Conservation (phyloP, 2,888 invertebrate genomes). For the Andrena hattorfiana region DNA sequence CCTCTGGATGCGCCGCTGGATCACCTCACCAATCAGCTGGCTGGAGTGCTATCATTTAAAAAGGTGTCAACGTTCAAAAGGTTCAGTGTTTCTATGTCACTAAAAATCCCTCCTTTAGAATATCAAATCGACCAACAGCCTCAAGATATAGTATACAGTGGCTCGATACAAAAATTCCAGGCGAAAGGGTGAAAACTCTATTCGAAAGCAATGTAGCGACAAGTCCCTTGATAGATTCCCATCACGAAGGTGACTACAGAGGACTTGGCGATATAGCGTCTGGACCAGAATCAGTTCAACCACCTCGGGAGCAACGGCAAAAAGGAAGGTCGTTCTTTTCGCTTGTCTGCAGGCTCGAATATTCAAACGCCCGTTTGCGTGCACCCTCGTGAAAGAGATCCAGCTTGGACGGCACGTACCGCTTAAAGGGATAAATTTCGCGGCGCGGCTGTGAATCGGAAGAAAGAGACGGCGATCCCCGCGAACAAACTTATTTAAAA, state of each 20-base stretch:
- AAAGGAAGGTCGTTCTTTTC: conserved; percentile 3
- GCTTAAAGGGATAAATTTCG: conserved; percentile 61
- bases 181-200: neutral
- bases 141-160: too few species aligned
- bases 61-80: too few species aligned
- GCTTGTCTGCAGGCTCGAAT: conserved; percentile 37
- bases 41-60: too few species aligned
- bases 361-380: conserved; percentile 30
- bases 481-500: conserved; percentile 39
- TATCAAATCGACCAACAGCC: neutral
- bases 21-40: too few species aligned
- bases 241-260: neutral
- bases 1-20: too few species aligned
- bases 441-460: conserved; percentile 48
- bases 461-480: conserved; percentile 38
- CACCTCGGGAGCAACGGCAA: conserved; percentile 1
- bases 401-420: conserved; percentile 60
- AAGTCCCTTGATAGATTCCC: neutral
- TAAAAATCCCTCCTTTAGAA: neutral
- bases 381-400: conserved; percentile 7
- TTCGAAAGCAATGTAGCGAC: conserved; percentile 8
- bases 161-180: neutral
- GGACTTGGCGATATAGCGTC: neutral
- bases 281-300: neutral
- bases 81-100: neutral